Evolutionary conservation across 2,797 vertebrate genomes (phyloP).

Genomic region (Eurystomus glaucurus): DNA sequence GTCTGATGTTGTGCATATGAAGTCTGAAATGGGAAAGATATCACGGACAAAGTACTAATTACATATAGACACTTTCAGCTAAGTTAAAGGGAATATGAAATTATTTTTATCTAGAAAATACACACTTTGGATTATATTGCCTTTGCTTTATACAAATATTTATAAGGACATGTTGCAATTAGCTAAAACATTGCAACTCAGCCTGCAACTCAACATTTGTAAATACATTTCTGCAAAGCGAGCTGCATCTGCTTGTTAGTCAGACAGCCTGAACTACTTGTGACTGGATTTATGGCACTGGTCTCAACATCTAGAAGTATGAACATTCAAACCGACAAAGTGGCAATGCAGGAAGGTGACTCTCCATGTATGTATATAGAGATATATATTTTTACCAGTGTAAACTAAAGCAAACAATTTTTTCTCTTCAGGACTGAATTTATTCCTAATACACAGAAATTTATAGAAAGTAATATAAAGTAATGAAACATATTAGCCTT

Average conservation of each 20-base stretch:
- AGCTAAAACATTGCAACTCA: neutral
- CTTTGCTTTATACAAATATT: neutral
- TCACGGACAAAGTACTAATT: neutral
- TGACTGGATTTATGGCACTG: neutral
- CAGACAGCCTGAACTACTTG: neutral
- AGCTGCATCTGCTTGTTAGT: neutral
- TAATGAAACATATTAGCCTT: neutral
- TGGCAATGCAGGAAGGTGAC: neutral
- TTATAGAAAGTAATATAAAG: neutral
- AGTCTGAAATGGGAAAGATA: neutral
- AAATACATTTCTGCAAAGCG: neutral
- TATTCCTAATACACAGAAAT: neutral
- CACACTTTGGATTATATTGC: neutral
- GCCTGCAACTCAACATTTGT: neutral
- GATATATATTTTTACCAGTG: neutral
- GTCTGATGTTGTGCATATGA: neutral
- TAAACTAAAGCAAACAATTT: neutral
- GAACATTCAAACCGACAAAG: neutral
- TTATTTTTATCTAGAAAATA: neutral
- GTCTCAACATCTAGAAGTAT: neutral
- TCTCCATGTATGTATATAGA: fast-evolving
- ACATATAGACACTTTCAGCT: neutral
- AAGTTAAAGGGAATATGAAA: neutral
- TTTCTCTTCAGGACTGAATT: neutral
- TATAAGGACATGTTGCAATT: neutral